Evolutionary conservation across 2,113 vertebrate genomes (phyloP).

Genomic region (Clarias gariepinus): DNA sequence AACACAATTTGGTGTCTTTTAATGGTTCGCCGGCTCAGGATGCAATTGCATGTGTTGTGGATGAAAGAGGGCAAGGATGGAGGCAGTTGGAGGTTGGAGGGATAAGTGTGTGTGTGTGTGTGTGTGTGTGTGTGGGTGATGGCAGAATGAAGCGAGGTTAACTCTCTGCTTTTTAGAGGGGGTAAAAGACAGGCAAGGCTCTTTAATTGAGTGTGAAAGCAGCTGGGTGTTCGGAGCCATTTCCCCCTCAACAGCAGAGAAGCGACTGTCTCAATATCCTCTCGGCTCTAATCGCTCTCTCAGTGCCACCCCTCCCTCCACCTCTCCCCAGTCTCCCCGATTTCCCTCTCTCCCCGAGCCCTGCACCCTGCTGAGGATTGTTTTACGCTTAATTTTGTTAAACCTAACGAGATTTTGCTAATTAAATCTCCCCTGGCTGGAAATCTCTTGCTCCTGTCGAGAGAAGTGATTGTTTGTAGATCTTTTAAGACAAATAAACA

Average conservation of each 20-base stretch:
- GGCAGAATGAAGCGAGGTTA: constrained; percentile 53
- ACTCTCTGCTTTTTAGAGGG: constrained; percentile 45
- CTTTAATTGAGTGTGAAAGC: constrained; percentile 60
- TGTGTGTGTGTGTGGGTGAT: constrained; percentile 20
- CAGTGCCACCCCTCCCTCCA: constrained; percentile 32
- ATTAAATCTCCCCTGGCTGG: constrained; percentile 95
- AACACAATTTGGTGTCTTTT: constrained; percentile 55
- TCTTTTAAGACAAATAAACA: constrained; percentile 82
- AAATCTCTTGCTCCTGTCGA: constrained; percentile 78
- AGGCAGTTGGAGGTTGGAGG: constrained; percentile 18
- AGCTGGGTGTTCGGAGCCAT: constrained; percentile 64
- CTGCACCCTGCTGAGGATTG: constrained; percentile 92
- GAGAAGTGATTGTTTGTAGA: constrained; percentile 79
- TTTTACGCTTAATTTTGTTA: constrained; percentile 98
- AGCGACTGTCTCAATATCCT: constrained; percentile 58
- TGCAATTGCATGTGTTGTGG: constrained; percentile 47
- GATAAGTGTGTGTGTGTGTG: background rate
- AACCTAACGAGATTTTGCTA: constrained; percentile 98
- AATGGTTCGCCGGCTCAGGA: constrained; percentile 48
- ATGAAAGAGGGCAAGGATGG: constrained; percentile 39
- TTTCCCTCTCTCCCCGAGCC: constrained; percentile 72
- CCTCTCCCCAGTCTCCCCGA: constrained; percentile 35
- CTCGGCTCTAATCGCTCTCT: constrained; percentile 50
- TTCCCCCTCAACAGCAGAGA: constrained; percentile 68
- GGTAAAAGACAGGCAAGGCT: constrained; percentile 58